Evolutionary conservation across 1,140 invertebrate species (phyloP).

Genomic region (Bradysia coprophila): DNA sequence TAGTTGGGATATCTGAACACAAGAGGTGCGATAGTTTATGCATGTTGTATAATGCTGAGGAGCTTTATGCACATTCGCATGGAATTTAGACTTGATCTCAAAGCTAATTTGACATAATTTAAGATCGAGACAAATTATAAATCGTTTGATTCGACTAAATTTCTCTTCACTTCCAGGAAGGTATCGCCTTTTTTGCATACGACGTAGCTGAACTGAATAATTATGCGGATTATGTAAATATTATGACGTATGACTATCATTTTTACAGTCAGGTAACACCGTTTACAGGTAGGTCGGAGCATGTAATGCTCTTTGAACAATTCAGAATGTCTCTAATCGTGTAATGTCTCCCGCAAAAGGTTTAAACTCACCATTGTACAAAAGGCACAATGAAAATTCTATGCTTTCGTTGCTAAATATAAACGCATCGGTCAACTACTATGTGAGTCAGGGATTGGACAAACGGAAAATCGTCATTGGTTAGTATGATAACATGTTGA

Average conservation of each 20-base stretch:
- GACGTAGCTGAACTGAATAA: constrained; percentile 53
- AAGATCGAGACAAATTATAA: no score
- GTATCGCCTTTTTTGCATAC: constrained; percentile 55
- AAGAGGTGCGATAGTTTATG: no score
- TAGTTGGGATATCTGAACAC: no score
- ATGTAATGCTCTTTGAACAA: background rate
- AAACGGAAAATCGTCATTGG: constrained; percentile 70
- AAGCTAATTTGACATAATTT: no score
- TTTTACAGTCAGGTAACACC: constrained; percentile 55
- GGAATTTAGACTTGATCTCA: no score
- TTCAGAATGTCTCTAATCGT: background rate
- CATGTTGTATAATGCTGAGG: no score
- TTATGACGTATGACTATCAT: constrained; percentile 85
- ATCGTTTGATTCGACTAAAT: no score
- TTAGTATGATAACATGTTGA: no score
- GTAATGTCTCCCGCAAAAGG: no score
- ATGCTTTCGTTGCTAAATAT: constrained; percentile 58
- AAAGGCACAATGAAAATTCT: constrained; percentile 32
- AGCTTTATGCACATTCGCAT: no score
- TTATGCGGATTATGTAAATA: constrained; percentile 68
- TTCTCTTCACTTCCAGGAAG: no score
- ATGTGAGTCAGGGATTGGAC: constrained; percentile 60
- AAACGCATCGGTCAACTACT: constrained; percentile 67
- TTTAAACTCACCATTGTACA: constrained; percentile 61
- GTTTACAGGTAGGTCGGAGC: constrained; percentile 37